Base-by-base conservation (phyloP, 2,113 vertebrate species). In the Lasiurus cinereus region DNA sequence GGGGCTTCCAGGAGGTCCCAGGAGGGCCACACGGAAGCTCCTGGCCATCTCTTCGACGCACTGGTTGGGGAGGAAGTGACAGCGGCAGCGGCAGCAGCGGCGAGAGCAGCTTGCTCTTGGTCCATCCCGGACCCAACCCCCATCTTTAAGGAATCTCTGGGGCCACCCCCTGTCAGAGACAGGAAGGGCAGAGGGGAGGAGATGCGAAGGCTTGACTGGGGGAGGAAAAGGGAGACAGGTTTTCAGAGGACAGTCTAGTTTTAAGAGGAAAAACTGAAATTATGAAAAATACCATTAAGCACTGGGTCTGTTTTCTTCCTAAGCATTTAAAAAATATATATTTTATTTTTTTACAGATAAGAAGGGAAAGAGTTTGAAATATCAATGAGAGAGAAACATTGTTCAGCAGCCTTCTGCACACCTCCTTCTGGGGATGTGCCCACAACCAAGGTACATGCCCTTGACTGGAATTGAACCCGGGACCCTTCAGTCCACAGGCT, bases 171-270 rank as follows among this genome's bases (percentile, higher is more conserved):
- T 8, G 99, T 98, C 88, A 99, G 96, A 82, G 99, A 98, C 67
- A 99, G 98, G 91, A 99, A 99, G 64, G 99, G 99, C 97, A 99
- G 97, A 70, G 99, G 99, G 0, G 99, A 99, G 21, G 99, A 99
- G 96, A 99, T 99, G 50, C 99, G 99, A 97, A 99, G 97, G 96
- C 99, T 99, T 2, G 99, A 99, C 99, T 99, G 95, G 52, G 95
- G 83, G 96, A 87, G 12, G 43, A 95, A 89, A 95, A 91, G 62
- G 84, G 87, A 96, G 0, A 82, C 1, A 84, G 29, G 29, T 82
- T 95, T 94, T 91, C 74, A 91, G 94, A 94, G 66, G 54, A 50
- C 29, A 56, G 50, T 70, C 94, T 78, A 54, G 76, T 91, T 72
- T 79, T 24, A 56, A 83, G 36, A 82, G 24, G 66, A 87, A 85